phyloP scores from a whole-genome alignment of 2,888 invertebrate genomes.

The Aelia acuminata region DNA sequence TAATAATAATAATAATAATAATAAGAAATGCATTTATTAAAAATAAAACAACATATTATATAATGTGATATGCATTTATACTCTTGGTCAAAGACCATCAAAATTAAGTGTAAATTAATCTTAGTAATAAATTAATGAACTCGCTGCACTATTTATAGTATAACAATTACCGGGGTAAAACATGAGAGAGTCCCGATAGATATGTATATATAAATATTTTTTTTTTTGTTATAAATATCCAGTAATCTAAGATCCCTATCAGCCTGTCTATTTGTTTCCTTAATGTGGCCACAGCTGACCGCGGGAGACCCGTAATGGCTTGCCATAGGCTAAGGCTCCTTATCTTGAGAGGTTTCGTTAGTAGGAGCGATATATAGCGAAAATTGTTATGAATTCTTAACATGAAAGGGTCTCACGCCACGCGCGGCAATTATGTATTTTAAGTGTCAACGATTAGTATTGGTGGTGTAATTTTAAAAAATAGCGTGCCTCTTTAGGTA shows the following conservation, averaged over 20 bases:
- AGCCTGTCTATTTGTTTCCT: neutral
- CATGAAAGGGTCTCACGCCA: neutral
- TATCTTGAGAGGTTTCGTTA: constrained; percentile 36
- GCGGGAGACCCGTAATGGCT: neutral
- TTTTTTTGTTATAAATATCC: neutral
- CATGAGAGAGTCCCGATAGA: neutral
- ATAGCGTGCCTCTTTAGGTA: neutral
- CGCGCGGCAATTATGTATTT: constrained; percentile 19
- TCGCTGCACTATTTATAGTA: neutral
- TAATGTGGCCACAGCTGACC: constrained; percentile 21
- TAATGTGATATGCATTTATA: too few relatives aligned
- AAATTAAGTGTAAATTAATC: too few relatives aligned
- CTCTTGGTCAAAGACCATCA: too few relatives aligned
- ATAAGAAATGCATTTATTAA: too few relatives aligned
- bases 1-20: too few relatives aligned
- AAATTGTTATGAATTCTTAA: constrained; percentile 43
- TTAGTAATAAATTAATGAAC: neutral
- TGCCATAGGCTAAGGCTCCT: neutral
- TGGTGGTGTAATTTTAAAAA: constrained; percentile 26
- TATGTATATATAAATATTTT: too few relatives aligned
- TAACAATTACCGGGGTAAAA: neutral
- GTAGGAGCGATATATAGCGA: constrained; percentile 28
- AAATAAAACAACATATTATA: too few relatives aligned
- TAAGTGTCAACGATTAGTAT: constrained; percentile 48
- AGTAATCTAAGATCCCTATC: neutral